phyloP scores from a whole-genome alignment of 1,140 invertebrate species.

The Camponotus pennsylvanicus region DNA sequence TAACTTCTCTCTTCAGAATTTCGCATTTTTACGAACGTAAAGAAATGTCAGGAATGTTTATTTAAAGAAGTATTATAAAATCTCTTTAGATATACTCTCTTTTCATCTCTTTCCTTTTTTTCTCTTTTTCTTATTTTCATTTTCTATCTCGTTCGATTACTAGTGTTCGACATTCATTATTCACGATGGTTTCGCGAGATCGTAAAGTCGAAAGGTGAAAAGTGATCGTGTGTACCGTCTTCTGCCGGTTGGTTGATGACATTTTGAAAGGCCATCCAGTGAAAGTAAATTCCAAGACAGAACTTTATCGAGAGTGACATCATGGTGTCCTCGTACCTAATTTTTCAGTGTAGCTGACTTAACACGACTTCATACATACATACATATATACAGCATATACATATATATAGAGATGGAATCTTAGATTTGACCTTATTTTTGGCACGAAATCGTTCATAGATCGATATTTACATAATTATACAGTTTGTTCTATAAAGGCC shows the following conservation, averaged over 20 bases:
- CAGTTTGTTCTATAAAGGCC: not conserved
- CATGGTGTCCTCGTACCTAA: slow-evolving; percentile 65
- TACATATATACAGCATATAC: not conserved
- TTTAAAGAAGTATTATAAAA: not conserved
- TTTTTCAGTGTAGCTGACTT: slow-evolving; percentile 20
- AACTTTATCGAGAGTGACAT: slow-evolving; percentile 67
- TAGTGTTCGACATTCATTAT: slow-evolving; percentile 16
- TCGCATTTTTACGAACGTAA: not conserved
- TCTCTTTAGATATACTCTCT: not conserved
- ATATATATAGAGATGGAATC: not conserved
- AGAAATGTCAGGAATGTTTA: not conserved
- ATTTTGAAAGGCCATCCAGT: slow-evolving; percentile 80
- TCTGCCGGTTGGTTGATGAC: slow-evolving; percentile 68
- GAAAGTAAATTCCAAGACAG: slow-evolving; percentile 71
- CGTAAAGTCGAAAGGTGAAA: slow-evolving; percentile 62
- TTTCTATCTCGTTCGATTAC: slow-evolving; percentile 16
- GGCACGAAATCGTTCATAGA: slow-evolving; percentile 20
- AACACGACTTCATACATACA: not conserved
- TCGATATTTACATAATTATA: slow-evolving; percentile 5
- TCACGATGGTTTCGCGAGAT: slow-evolving; percentile 28
- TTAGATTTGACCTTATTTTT: slow-evolving; percentile 37
- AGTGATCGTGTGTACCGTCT: slow-evolving; percentile 36
- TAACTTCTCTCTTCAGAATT: no score
- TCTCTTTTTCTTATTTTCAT: slow-evolving; percentile 1
- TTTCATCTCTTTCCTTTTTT: slow-evolving; percentile 12